Percentiles rank a stretch among this genome's conserved stretches.
These are phyloP conservation scores for Itoplectis maculator DNA, from an alignment of 2,888 invertebrate genomes.

Conservation along the genomic window DNA sequence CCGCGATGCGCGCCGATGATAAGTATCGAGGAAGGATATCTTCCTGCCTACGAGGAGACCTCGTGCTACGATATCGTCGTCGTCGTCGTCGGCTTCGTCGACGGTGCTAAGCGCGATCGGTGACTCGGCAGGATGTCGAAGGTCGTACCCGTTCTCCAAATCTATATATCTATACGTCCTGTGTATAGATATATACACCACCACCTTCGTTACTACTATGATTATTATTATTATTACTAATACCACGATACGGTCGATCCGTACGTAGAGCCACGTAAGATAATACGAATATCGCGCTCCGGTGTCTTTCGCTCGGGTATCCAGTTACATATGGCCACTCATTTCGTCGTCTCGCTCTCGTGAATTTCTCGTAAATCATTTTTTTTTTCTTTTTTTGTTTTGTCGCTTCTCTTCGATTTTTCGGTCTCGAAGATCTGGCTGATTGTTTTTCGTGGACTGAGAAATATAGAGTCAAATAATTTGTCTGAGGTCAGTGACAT, in stretches of 20 bases:
- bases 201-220: no score
- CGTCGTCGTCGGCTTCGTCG: slow-evolving; percentile 4
- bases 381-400: not conserved
- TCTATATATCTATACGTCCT: slow-evolving; percentile 15
- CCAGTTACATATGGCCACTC: slow-evolving; percentile 41
- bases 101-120: slow-evolving; percentile 13
- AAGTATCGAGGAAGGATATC: slow-evolving; percentile 54
- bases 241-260: not conserved
- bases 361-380: slow-evolving; percentile 42
- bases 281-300: slow-evolving; percentile 57
- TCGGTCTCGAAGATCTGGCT: not conserved
- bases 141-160: slow-evolving; percentile 48
- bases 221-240: no score
- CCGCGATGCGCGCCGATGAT: slow-evolving; percentile 53
- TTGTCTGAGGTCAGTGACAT: no score
- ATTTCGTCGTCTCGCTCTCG: slow-evolving; percentile 20
- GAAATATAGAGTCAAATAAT: no score
- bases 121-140: slow-evolving; percentile 59
- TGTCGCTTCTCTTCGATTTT: not conserved
- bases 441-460: no score
- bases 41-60: slow-evolving; percentile 37
- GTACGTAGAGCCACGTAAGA: slow-evolving; percentile 54
- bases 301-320: slow-evolving; percentile 52
- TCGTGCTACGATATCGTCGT: no score
- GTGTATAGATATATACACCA: not conserved